Evolutionary conservation across 2,797 vertebrate genomes (phyloP), one percentile per base, ranked within the genome.

Genomic region (Scolopax rusticola): DNA sequence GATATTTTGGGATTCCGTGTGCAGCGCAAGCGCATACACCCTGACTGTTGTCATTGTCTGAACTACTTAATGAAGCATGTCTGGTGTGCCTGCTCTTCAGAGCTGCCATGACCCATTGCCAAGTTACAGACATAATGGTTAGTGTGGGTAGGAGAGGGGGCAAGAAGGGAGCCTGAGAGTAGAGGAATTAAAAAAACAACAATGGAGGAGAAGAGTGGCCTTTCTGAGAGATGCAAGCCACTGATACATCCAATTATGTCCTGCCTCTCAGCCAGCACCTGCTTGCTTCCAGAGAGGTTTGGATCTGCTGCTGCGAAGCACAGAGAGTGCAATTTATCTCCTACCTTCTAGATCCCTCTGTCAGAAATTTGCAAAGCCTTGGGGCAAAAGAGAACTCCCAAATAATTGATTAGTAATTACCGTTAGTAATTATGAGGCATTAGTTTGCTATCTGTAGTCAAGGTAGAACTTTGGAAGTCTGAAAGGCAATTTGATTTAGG

Each of bases 271-370:
- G 40, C 36, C 48, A 60, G n/a, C 64, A 54, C 18, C 20, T 32
- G 5, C 65, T 56, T 74, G 33, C 30, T 69, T 84, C 40, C 47
- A 50, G 51, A 19, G 11, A 76, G 33, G 36, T 82, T 84, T 41
- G 11, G 27, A 11, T 78, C 32, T 65, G 30, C 67, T 59, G 1
- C 33, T 59, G 7, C 6, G 51, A 36, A 67, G 45, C 47, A 32
- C 18, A 45, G 53, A 70, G 45, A 79, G 59, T 16, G 18, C 7
- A 20, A 7, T 87, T 70, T 30, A 14, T 75, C 25, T 87, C 20
- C 30, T 63, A 3, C 30, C 45, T 59, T 8, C n/a, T 48, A 11
- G 16, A 70, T 81, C 6, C 18, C 1, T 0, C 23, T 30, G 2
- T 61, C 33, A 91, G 53, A 80, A 77, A 38, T 60, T 79, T 40